These are phyloP conservation scores for Gallinago undulata DNA, from an alignment of 2,113 vertebrate genomes.

Conservation along the genomic window DNA sequence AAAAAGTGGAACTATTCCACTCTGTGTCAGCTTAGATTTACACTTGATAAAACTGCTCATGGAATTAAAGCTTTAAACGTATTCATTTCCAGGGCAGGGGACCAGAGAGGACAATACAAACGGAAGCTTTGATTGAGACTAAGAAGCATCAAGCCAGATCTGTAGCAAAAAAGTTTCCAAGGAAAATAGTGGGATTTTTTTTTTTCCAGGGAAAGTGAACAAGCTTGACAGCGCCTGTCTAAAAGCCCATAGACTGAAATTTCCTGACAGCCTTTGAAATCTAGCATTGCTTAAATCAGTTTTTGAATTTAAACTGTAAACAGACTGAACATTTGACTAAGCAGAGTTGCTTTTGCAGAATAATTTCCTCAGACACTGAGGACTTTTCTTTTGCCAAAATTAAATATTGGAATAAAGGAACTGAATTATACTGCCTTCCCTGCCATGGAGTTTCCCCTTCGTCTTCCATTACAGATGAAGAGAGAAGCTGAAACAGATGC, in stretches of 20 bases:
- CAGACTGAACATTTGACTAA: neutral
- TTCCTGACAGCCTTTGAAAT: neutral
- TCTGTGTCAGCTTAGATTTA: neutral
- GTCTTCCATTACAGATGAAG: neutral
- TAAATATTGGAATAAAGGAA: neutral
- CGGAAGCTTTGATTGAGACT: neutral
- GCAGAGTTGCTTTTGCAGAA: neutral
- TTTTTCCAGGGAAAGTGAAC: neutral
- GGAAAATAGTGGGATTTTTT: neutral
- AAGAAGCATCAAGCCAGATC: neutral
- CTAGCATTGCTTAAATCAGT: neutral
- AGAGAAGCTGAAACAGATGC: neutral
- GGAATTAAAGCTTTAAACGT: neutral
- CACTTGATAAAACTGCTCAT: neutral
- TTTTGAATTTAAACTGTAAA: neutral
- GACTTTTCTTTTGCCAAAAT: neutral
- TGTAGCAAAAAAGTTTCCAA: neutral
- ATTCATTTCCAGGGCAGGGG: neutral
- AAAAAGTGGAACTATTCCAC: neutral
- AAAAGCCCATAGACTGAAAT: neutral
- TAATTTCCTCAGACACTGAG: neutral
- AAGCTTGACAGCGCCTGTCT: neutral
- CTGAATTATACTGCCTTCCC: neutral
- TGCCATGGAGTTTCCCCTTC: accelerated
- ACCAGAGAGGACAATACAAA: neutral